These are phyloP conservation scores for Baryphthengus martii DNA, from an alignment of 2,113 vertebrate genomes.

Conservation along the genomic window DNA sequence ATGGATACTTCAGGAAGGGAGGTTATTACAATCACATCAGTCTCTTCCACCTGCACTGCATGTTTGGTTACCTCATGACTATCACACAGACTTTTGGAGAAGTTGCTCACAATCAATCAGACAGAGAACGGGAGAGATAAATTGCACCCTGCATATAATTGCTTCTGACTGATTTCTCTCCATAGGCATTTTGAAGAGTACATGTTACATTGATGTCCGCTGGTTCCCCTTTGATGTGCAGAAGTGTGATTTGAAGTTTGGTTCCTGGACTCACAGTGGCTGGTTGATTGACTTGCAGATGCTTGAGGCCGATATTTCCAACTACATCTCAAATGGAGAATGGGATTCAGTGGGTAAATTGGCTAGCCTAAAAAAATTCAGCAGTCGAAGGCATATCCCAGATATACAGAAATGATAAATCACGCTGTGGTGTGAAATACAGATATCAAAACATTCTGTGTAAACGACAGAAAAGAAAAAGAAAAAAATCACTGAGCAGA, in stretches of 20 bases:
- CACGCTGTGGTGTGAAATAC: background rate
- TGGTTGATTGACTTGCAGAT: slow-evolving; percentile 91
- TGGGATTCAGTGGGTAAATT: slow-evolving; percentile 91
- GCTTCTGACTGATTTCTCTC: background rate
- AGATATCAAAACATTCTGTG: background rate
- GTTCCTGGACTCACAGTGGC: slow-evolving; percentile 90
- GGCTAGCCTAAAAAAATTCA: background rate
- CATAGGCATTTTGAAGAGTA: slow-evolving; percentile 74
- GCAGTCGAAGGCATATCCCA: background rate
- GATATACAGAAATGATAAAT: background rate
- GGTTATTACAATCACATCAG: background rate
- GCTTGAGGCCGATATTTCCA: slow-evolving; percentile 86
- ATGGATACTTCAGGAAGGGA: background rate
- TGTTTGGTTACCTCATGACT: background rate
- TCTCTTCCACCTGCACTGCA: background rate
- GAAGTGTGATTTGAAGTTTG: slow-evolving; percentile 91
- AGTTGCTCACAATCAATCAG: background rate
- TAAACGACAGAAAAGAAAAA: background rate
- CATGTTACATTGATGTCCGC: slow-evolving; percentile 89
- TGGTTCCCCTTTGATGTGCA: slow-evolving; percentile 94
- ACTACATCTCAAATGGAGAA: slow-evolving; percentile 89
- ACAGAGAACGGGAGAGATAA: background rate
- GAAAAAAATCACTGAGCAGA: background rate
- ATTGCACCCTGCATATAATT: background rate
- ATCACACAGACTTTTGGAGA: background rate